Conservation (phyloP, 2,797 vertebrate genomes). For the Parauchenoglanis ngamensis region DNA sequence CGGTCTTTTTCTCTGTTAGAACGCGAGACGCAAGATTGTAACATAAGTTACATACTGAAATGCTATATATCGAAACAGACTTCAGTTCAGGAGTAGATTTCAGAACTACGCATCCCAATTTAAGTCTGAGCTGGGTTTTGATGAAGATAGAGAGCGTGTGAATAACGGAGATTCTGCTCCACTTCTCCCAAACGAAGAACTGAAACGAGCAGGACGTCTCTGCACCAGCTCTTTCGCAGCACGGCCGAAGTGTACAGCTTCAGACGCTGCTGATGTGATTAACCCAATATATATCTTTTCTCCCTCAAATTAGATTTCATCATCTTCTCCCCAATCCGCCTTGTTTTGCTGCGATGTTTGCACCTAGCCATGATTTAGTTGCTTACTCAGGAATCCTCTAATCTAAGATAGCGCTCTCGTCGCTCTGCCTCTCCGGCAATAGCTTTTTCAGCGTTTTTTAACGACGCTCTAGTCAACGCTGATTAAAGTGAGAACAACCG, state of each 20-base stretch:
- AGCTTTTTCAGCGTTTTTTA: slow-evolving; percentile 42
- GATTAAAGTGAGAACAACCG: slow-evolving; percentile 48
- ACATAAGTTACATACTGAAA: too few species aligned
- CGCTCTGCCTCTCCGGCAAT: slow-evolving; percentile 38
- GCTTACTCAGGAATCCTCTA: slow-evolving; percentile 59
- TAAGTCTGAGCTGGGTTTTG: neutral
- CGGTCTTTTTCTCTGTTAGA: neutral
- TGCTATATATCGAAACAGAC: neutral
- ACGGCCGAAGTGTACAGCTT: slow-evolving; percentile 21
- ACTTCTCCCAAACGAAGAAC: neutral
- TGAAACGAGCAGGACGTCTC: neutral
- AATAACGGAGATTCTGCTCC: neutral
- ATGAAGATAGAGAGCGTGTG: neutral
- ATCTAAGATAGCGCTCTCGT: slow-evolving; percentile 42
- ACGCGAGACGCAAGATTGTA: neutral
- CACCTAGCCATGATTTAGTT: slow-evolving; percentile 53
- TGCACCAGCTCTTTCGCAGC: neutral
- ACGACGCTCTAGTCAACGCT: slow-evolving; percentile 39
- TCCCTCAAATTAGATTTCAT: slow-evolving; percentile 50
- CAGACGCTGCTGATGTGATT: slow-evolving; percentile 35
- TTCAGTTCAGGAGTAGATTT: neutral
- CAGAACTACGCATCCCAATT: too few species aligned
- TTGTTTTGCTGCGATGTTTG: slow-evolving; percentile 51
- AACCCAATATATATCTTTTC: slow-evolving; percentile 38
- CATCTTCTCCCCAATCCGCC: slow-evolving; percentile 51